Base-by-base conservation (phyloP, 30 jellyfish, hydroid and myxozoan genomes). In the Catostylus mosaicus region DNA sequence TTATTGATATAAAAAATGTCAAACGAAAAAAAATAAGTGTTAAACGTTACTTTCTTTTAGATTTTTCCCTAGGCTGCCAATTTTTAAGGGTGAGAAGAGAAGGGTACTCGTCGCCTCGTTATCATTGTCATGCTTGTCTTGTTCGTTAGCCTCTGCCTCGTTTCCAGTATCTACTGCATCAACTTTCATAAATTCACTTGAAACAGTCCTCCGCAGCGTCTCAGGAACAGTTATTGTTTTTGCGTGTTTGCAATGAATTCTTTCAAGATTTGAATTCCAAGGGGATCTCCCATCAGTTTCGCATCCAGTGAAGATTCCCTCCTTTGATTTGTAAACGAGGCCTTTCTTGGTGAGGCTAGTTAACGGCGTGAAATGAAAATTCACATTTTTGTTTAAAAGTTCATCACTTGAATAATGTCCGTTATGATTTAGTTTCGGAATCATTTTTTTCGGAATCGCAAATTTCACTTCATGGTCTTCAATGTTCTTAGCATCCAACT, bases 151-250 rank as follows among this genome's bases (percentile, higher is more conserved):
- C 30, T 38, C 70, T 6, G 48, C 26, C n/a, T 9, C 73, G 20
- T 47, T 34, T 36, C 16, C 90, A 24, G 19, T 20, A n/a, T 24
- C 63, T 1, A 20, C 35, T 1, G 26, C 34, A 9, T 3, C 40
- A 68, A 24, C 19, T 51, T 75, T 33, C 14, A 75, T 30, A 12
- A 67, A 18, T 19, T 52, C 84, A 22, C 62, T 54, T 5, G 91
- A 52, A 20, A 81, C 91, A 5, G 80, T 81, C 56, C 79, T 67
- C 26, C 84, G 72, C 84, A 81, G 66, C 51, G 91, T 30, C 16
- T 67, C 91, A 11, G 91, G 91, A 18, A 81, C 43, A 0, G 62
- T 35, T 31, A 81, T 81, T 20, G 66, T 10, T 74, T 81, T 81
- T 12, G 91, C 61, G 10, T 81, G 81, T 62, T 81, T 81, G 70